Evolutionary conservation across 1,140 invertebrate species (phyloP), one percentile per base, ranked within the genome.

Genomic region (Camponotus pennsylvanicus): DNA sequence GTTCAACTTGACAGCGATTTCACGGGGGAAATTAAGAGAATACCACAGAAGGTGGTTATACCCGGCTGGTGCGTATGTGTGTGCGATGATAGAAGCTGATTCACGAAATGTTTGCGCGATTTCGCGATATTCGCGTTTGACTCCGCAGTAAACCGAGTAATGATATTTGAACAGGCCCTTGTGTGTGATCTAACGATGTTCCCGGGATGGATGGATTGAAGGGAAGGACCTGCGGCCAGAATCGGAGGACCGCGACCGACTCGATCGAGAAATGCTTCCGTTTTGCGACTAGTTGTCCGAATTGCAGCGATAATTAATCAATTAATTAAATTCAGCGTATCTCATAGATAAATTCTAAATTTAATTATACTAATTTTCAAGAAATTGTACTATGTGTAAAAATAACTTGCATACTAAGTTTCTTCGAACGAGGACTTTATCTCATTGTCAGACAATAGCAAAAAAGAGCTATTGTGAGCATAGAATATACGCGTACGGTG

Each of bases 41-140:
- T 83, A 83, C 79, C 69, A 69, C 79, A 83, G 79, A 83, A 83
- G 69, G 79, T 83, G 79, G 79, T 83, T 83, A 82, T 49, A 52
- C 69, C 55, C 69, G 61, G 79, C 67, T 73, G 79, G 67, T 69
- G 69, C 79, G 79, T 83, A 83, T 37, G 69, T 69, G 79, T 83
- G 73, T 37, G 55, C 79, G 79, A 73, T 61, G 69, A 55, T 83
- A 83, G 79, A 83, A 55, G 69, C 79, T 83, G 79, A 83, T 83
- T 73, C 79, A 83, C 57, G 79, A 73, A 83, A 83, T 83, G 69
- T 83, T 83, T 83, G 79, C 69, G 79, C 67, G 79, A 83, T 83
- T 73, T 83, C 55, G 79, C 67, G 69, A 87, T 88, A 88, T 88
- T 83, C 87, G 78, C 87, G 86, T 87, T 87, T 87, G 87, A 84